Base-by-base conservation (phyloP, 2,888 invertebrate species). In the Meta bourneti region DNA sequence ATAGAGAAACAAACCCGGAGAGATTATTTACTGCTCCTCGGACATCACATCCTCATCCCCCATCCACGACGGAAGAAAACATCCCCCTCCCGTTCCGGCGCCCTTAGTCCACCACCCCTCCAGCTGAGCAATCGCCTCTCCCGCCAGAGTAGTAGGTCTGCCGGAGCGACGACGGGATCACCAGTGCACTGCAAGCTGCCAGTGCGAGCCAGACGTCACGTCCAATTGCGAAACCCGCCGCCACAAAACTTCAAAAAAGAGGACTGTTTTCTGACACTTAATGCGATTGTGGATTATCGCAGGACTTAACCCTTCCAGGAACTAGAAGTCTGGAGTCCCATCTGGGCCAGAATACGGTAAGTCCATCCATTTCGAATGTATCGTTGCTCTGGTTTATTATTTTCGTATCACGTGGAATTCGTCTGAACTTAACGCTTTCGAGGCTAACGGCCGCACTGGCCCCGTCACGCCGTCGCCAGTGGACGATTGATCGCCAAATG, bases 151-250 rank as follows among this genome's bases (percentile, higher is more conserved):
- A 78, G 89, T 89, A 89, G 89, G 82, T 89, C 89, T 89, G 82
- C 89, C 81, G 82, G 81, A 89, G 13, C 70, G 61, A 72, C 77
- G 86, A 81, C 89, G 34, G 52, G 75, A 89, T 74, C 75, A 48
- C 81, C 82, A 89, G 89, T 82, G 82, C 89, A 89, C 75, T 89
- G 89, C 81, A 81, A 77, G 89, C 89, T 70, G 88, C 81, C 79
- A 87, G 69, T 13, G 54, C 54, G 20, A 52, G 61, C 61, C 48
- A 16, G 77, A 69, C 77, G 82, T 70, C 82, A 19, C 82, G 54
- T 51, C 75, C 86, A 75, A 78, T 86, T 78, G 77, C 77, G 34
- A 48, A 52, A 34, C 34, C 34, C 70, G 49, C n/a, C 49, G 70
- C 82, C 61, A 16, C 78, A 78, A 54, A 54, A 70, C 78, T 52